phyloP scores from a whole-genome alignment of 2,888 invertebrate species.

The Theristus sp. region DNA sequence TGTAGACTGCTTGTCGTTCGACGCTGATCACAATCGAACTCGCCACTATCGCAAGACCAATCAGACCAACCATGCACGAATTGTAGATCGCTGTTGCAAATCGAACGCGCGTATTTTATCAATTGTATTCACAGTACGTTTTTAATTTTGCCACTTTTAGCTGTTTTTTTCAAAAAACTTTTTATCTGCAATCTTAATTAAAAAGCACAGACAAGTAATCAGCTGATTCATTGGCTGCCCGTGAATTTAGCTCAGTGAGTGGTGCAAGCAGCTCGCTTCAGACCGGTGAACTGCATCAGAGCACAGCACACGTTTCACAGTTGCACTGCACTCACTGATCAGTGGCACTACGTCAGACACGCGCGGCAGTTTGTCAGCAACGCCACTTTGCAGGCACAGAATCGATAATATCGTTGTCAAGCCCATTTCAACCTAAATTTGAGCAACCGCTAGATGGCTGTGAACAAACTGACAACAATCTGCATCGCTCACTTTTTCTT shows the following conservation, averaged over 20 bases:
- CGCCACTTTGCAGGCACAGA: conserved; percentile 6
- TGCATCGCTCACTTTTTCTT: background rate
- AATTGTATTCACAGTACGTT: too few relatives aligned
- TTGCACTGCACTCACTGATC: conserved; percentile 4
- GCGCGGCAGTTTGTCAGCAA: conserved; percentile 7
- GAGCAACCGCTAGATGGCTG: too few relatives aligned
- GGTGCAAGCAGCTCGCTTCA: too few relatives aligned
- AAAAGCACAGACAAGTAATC: too few relatives aligned
- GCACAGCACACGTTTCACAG: too few relatives aligned
- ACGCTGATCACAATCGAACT: conserved; percentile 4
- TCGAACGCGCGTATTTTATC: too few relatives aligned
- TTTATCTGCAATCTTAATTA: too few relatives aligned
- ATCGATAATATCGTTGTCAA: conserved; percentile 7
- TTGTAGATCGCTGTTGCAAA: conserved; percentile 2
- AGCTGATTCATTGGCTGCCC: too few relatives aligned
- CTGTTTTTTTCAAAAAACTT: too few relatives aligned
- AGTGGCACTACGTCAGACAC: conserved; percentile 6
- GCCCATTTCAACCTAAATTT: conserved; percentile 7
- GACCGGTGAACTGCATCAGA: too few relatives aligned
- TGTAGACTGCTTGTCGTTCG: conserved; percentile 5
- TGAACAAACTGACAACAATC: too few relatives aligned
- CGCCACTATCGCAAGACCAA: conserved; percentile 3
- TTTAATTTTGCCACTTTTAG: background rate
- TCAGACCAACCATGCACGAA: conserved; percentile 3
- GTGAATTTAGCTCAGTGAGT: too few relatives aligned